Conservation (phyloP, 1,140 invertebrate genomes). For the Musca domestica region DNA sequence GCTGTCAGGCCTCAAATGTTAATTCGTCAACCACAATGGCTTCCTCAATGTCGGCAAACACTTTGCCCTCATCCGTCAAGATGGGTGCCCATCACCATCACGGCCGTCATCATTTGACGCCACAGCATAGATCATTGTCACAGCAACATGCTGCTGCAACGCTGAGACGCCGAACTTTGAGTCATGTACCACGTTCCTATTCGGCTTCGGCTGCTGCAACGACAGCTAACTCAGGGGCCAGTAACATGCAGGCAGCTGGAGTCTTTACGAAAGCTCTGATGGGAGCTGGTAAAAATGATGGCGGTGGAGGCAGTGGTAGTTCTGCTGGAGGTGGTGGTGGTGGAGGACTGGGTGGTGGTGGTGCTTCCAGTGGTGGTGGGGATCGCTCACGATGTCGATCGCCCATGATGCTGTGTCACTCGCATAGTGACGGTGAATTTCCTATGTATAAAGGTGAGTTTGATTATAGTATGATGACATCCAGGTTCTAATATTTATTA, state of each 20-base stretch:
- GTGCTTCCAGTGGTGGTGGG: slow-evolving; percentile 27
- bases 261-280: neutral
- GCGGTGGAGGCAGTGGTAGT: neutral
- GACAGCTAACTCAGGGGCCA: neutral
- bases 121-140: slow-evolving; percentile 29
- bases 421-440: slow-evolving; percentile 77
- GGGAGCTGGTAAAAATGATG: neutral
- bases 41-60: slow-evolving; percentile 8
- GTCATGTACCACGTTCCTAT: slow-evolving; percentile 48
- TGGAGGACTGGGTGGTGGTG: slow-evolving; percentile 6
- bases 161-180: slow-evolving; percentile 45
- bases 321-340: neutral
- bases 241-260: neutral
- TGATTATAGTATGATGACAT: no score
- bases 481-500: no score
- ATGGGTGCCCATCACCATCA: slow-evolving; percentile 41
- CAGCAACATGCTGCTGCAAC: slow-evolving; percentile 35
- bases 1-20: slow-evolving; percentile 25
- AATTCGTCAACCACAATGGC: slow-evolving; percentile 27
- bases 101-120: slow-evolving; percentile 36
- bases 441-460: slow-evolving; percentile 64
- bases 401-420: slow-evolving; percentile 76
- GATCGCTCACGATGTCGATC: slow-evolving; percentile 59
- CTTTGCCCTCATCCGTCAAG: slow-evolving; percentile 13
- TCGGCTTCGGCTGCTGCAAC: slow-evolving; percentile 40